These are phyloP conservation scores for Tillus elongatus DNA, from an alignment of 2,888 invertebrate genomes.

Conservation along the genomic window DNA sequence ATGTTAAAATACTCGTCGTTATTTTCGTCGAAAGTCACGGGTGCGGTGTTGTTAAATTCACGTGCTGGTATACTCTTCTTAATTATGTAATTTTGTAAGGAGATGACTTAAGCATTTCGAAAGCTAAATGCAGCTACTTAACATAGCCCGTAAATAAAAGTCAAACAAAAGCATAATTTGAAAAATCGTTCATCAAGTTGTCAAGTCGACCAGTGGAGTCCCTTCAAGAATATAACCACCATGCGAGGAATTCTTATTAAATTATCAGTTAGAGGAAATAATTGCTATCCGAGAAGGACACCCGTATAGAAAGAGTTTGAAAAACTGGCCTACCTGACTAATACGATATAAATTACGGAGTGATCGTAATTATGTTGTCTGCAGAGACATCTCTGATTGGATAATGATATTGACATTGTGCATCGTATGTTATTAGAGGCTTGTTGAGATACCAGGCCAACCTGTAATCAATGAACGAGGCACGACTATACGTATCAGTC, in stretches of 20 bases:
- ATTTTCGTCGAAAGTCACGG: no score
- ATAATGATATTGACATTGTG: conserved; percentile 44
- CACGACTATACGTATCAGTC: no score
- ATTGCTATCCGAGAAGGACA: conserved; percentile 31
- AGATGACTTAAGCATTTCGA: no score
- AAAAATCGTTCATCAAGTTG: neutral
- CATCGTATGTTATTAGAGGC: conserved; percentile 39
- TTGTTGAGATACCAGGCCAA: conserved; percentile 31
- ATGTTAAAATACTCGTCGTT: no score
- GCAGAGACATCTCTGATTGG: conserved; percentile 43
- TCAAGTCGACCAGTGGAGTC: conserved; percentile 1
- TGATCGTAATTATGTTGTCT: conserved; percentile 40
- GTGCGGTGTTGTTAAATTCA: no score
- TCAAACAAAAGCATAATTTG: neutral
- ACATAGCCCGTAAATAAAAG: neutral
- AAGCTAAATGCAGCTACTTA: neutral
- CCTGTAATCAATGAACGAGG: conserved; percentile 33
- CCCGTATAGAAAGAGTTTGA: conserved; percentile 28
- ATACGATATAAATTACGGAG: conserved; percentile 42
- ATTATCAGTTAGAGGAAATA: conserved; percentile 33
- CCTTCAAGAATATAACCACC: neutral
- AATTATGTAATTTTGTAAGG: no score
- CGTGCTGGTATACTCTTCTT: no score
- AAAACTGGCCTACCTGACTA: conserved; percentile 33
- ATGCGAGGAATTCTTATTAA: conserved; percentile 32